Conservation (phyloP, 2,888 invertebrate genomes). For the Stenurella melanura region DNA sequence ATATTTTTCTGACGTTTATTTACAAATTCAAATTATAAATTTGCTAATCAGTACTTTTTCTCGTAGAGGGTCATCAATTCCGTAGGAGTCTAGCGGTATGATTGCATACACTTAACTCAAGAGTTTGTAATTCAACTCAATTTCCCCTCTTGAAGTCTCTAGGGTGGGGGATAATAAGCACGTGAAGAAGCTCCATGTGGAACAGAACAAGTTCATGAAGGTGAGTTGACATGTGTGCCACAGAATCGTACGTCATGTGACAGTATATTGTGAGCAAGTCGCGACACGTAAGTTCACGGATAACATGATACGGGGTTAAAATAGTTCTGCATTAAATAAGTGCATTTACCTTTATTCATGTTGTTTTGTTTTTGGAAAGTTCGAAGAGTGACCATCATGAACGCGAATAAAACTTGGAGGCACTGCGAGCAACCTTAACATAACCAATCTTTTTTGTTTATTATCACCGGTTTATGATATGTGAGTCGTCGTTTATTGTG, state of each 20-base stretch:
- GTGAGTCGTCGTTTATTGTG: constrained; percentile 63
- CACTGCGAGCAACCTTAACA: constrained; percentile 64
- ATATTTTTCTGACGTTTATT: too few relatives aligned
- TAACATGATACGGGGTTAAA: constrained; percentile 10
- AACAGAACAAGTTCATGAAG: constrained; percentile 12
- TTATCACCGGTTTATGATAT: constrained; percentile 66
- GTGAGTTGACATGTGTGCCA: background rate
- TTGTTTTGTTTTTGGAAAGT: constrained; percentile 42
- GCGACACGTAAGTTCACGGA: constrained; percentile 5
- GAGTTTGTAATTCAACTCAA: background rate
- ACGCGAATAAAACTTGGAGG: constrained; percentile 52
- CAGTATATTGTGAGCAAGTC: constrained; percentile 6
- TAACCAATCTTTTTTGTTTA: constrained; percentile 58
- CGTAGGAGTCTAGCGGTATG: background rate
- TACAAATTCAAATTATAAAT: background rate
- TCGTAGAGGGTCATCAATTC: background rate
- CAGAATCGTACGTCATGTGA: constrained; percentile 6
- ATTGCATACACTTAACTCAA: background rate
- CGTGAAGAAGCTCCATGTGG: constrained; percentile 35
- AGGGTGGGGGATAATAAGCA: constrained; percentile 35
- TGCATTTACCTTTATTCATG: constrained; percentile 50
- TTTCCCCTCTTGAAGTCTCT: constrained; percentile 6
- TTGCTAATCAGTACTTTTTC: background rate
- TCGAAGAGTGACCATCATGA: constrained; percentile 35
- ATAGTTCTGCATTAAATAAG: background rate